Evolutionary conservation across 2,113 vertebrate genomes (phyloP), one percentile per base, ranked within the genome.

Genomic region (Sapajus apella): DNA sequence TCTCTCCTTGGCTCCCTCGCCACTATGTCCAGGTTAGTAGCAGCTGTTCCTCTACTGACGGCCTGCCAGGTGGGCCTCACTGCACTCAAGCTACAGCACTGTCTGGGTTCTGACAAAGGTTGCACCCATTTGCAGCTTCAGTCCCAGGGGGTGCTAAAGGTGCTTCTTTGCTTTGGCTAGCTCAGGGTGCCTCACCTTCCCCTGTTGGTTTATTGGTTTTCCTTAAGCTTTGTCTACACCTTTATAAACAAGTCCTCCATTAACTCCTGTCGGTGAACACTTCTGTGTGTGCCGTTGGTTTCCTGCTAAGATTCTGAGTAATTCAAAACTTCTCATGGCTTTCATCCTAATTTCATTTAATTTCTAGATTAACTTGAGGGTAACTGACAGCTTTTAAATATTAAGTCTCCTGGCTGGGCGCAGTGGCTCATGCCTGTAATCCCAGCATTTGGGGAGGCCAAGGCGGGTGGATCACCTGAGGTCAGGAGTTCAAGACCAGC

Each of bases 281-380:
- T 93, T 91, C 17, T 23, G 58, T 47, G 14, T 68, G 55, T 61
- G 18, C 30, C 27, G n/a, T 0, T 90, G 84, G 56, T 80, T 79
- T 94, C 93, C 79, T 76, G 87, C 45, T 75, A 77, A n/a, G 37
- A 37, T 32, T 64, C 5, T 50, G 45, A 55, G 18, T 20, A 25
- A 90, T 43, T 76, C 10, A 87, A 94, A 95, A 93, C 56, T 84
- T 70, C 75, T 45, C 66, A 95, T 47, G 58, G 81, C 82, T 81
- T 86, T 91, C 27, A 68, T 52, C 16, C 81, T 25, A 82, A 86
- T 90, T 93, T 90, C 82, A 80, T 47, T 94, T 68, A 81, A 76
- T 89, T 77, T 95, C 43, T 91, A 11, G 27, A 94, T 85, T 87
- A 90, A 77, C 82, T 85, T 88, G 72, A n/a, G 45, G 37, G 97